Evolutionary conservation across 1,140 invertebrate genomes (phyloP), one percentile per base, ranked within the genome.

Genomic region (Eriosoma lanigerum): DNA sequence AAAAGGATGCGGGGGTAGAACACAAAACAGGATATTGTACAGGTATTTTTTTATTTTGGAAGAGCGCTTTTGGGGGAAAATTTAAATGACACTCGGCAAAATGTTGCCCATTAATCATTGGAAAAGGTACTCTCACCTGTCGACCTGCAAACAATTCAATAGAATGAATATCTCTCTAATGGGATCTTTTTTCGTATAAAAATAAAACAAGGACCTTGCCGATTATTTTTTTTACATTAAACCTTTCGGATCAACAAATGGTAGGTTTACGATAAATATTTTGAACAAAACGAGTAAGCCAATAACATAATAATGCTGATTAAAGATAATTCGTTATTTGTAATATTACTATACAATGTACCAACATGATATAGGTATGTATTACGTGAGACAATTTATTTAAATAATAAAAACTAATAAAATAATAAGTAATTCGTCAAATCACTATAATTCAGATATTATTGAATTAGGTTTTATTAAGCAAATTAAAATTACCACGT

Each of bases 81-180:
- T 78, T 78, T 78, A 78, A 78, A 78, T 78, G 75, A 78, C 75
- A 78, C 56, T 62, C 24, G 52, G 21, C 21, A 46, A 60, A 78
- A 62, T 12, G 24, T 9, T 3, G 6, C 29, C 38, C 75, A 78
- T 78, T 78, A 78, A 78, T 78, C 75, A 78, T 48, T 46, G 21
- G 56, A 60, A 78, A 78, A 78, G 38, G 75, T 46, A 29, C 56
- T 50, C 56, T 48, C 56, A 78, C 54, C 75, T 58, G 75, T 46
- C 75, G 52, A 78, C 54, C 8, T 6, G 17, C 32, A 17, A 78
- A 78, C 75, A 62, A 78, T 78, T 78, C 75, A 78, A 78, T 60
- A 56, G 54, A 62, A 78, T 48, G 75, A 78, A 62, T 78, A 78
- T 78, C 32, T 78, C 32, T 17, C 38, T 78, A 78, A 78, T 78